These are phyloP conservation scores for Oplegnathus fasciatus DNA, from an alignment of 2,113 vertebrate species.

Conservation along the genomic window DNA sequence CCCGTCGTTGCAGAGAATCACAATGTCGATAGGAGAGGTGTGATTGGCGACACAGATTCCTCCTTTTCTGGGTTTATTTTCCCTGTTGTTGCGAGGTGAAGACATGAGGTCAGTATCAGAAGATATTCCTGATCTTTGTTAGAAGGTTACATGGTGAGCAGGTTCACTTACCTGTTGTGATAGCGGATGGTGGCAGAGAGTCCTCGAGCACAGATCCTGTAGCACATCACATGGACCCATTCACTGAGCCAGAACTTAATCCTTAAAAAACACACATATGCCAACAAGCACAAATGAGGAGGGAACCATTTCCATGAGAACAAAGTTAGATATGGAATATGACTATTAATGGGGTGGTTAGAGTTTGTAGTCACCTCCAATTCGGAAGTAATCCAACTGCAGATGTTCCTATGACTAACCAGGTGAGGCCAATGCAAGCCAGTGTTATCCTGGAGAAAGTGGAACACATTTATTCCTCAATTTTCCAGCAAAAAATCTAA, in stretches of 20 bases:
- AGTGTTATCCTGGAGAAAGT: conserved; percentile 87
- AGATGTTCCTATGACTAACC: conserved; percentile 92
- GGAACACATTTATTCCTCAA: not conserved
- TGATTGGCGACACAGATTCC: conserved; percentile 99
- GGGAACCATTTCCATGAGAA: not conserved
- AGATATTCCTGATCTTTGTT: not conserved
- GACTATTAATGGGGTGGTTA: not conserved
- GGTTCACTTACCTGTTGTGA: conserved; percentile 90
- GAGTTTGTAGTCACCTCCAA: conserved; percentile 84
- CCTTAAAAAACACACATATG: conserved; percentile 77
- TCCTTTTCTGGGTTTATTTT: conserved; percentile 93
- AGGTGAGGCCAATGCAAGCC: conserved; percentile 89
- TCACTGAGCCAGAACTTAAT: conserved; percentile 93
- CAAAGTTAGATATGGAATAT: not conserved
- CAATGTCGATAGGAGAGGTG: conserved; percentile 93
- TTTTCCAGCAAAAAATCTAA: not conserved
- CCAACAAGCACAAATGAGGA: not conserved
- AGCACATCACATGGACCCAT: conserved; percentile 95
- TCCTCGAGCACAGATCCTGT: conserved; percentile 93
- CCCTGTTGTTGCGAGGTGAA: conserved; percentile 79
- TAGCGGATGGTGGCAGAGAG: conserved; percentile 94
- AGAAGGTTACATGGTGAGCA: not conserved
- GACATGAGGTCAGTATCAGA: not conserved
- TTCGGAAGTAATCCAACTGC: conserved; percentile 92
- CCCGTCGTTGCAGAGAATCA: conserved; percentile 95